A percentile compares a stretch with the other conserved stretches of the same genome.
Evolutionary conservation across 2,797 vertebrate species (phyloP).

Genomic region (Pelobates cultripes): DNA sequence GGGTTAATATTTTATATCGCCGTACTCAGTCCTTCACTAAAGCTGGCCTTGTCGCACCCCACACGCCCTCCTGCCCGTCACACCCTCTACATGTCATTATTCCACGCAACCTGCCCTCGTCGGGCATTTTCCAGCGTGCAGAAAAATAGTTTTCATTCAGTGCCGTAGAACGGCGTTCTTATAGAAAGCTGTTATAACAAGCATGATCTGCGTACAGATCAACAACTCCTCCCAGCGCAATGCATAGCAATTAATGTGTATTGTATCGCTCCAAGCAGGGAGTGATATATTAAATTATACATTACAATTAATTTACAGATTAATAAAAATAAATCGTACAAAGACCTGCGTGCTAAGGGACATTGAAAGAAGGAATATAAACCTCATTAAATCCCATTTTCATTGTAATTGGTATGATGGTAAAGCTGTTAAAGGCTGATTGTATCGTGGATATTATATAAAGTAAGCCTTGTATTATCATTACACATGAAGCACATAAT

Average conservation of each 20-base stretch:
- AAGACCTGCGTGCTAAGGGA: background rate
- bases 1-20: no score
- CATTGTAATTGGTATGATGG: constrained; percentile 22
- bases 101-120: no score
- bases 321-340: constrained; percentile 30
- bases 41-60: no score
- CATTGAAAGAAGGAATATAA: background rate
- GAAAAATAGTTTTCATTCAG: no score
- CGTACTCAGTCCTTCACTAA: no score
- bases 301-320: constrained; percentile 39
- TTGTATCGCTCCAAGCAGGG: constrained; percentile 6
- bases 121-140: no score
- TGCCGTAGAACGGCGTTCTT: no score
- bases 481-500: constrained; percentile 16
- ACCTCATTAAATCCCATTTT: constrained; percentile 35
- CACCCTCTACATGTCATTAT: no score
- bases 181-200: no score
- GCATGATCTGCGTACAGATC: no score
- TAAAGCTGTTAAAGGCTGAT: background rate
- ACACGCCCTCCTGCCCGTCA: no score
- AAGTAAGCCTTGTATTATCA: constrained; percentile 6
- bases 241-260: constrained; percentile 2
- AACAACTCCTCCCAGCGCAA: background rate
- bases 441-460: constrained; percentile 16
- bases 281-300: background rate